phyloP scores from a whole-genome alignment of 1,140 invertebrate genomes.

The Drosophila seguyi region DNA sequence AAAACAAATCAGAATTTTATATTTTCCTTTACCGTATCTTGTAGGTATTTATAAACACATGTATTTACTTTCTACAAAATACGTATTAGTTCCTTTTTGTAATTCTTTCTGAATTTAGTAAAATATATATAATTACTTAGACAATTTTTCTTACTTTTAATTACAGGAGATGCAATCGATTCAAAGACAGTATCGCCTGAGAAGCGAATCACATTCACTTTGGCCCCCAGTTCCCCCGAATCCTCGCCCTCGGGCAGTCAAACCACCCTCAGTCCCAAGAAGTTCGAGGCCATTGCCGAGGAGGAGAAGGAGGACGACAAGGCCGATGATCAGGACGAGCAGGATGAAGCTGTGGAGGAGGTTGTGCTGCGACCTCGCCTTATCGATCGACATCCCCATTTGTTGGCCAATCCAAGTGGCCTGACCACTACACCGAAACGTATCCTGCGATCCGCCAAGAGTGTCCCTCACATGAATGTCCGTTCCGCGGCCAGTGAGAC shows the following conservation, averaged over 20 bases:
- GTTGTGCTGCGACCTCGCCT: constrained; percentile 78
- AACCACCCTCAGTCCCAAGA: constrained; percentile 64
- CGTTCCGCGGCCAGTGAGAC: constrained; percentile 75
- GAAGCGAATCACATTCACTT: constrained; percentile 78
- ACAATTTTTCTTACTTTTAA: fast-evolving
- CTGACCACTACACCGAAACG: constrained; percentile 61
- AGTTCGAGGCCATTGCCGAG: constrained; percentile 76
- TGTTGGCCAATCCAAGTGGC: constrained; percentile 39
- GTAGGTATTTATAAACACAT: not conserved
- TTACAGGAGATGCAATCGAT: constrained; percentile 61
- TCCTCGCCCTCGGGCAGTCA: constrained; percentile 77
- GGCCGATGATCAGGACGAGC: constrained; percentile 57
- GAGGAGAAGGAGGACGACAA: constrained; percentile 71
- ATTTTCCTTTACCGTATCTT: not conserved
- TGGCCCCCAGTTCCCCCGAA: constrained; percentile 59
- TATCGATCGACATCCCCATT: constrained; percentile 73
- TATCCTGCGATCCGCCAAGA: constrained; percentile 71
- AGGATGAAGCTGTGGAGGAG: constrained; percentile 64
- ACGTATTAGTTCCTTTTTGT: not conserved
- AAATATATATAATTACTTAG: too few species aligned
- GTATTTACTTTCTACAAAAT: not conserved
- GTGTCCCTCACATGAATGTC: constrained; percentile 80
- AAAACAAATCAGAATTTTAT: not conserved
- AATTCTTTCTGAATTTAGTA: too few species aligned
- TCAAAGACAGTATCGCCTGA: constrained; percentile 44